These are phyloP conservation scores for Desmophyllum pertusum DNA, from an alignment of 92 coral and sea anemone species.

Conservation along the genomic window DNA sequence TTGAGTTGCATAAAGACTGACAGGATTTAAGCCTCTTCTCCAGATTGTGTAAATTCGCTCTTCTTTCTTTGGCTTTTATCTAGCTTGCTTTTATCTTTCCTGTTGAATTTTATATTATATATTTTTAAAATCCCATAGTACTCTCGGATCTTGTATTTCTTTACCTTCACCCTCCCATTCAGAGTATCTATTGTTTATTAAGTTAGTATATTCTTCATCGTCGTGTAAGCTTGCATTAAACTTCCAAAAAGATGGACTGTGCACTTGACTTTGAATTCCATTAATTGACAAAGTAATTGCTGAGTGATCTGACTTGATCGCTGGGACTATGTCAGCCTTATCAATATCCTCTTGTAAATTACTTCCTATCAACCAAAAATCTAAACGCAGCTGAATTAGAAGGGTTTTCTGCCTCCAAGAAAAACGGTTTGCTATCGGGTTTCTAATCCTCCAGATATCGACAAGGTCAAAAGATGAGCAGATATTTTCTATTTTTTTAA, in stretches of 20 bases:
- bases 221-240: too few species aligned
- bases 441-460: conserved; percentile 48
- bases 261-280: too few species aligned
- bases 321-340: conserved; percentile 23
- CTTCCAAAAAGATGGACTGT: too few species aligned
- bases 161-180: not conserved
- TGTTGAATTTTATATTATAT: not conserved
- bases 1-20: too few species aligned
- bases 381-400: conserved; percentile 10
- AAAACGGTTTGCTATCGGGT: conserved; percentile 22
- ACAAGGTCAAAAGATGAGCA: conserved; percentile 12
- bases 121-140: not conserved
- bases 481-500: conserved; percentile 26
- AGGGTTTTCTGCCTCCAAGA: conserved; percentile 31
- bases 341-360: conserved; percentile 12
- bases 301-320: conserved; percentile 4
- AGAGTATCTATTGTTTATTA: too few species aligned
- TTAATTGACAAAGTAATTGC: too few species aligned
- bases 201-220: too few species aligned
- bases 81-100: too few species aligned
- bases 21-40: too few species aligned
- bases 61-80: too few species aligned
- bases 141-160: not conserved
- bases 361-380: conserved; percentile 20
- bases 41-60: too few species aligned